These are phyloP conservation scores for Corythaixoides concolor DNA, from an alignment of 2,113 vertebrate genomes.

Conservation along the genomic window DNA sequence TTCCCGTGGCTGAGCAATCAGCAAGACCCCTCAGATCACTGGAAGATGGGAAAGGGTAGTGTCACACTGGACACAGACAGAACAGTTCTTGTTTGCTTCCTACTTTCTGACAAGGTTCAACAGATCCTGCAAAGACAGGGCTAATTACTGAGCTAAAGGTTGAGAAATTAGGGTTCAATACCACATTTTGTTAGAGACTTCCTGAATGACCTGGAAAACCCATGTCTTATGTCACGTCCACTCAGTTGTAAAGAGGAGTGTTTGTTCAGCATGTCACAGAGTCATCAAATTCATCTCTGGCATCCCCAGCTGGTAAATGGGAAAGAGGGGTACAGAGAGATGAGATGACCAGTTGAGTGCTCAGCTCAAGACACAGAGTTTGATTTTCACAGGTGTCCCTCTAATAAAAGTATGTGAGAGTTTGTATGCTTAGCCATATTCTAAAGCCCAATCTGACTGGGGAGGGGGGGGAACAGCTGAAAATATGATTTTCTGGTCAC, in stretches of 20 bases:
- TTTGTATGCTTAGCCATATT: neutral
- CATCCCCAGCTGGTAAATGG: neutral
- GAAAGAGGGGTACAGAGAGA: neutral
- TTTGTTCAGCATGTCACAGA: neutral
- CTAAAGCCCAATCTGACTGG: neutral
- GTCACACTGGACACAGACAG: neutral
- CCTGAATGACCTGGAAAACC: conserved; percentile 6
- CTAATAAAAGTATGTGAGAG: neutral
- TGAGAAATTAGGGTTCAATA: neutral
- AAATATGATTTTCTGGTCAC: neutral
- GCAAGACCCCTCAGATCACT: neutral
- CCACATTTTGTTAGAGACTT: neutral
- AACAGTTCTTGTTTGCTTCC: conserved; percentile 6
- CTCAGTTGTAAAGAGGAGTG: neutral
- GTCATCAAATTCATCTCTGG: neutral
- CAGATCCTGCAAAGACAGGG: neutral
- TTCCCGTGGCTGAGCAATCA: neutral
- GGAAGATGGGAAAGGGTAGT: conserved; percentile 22
- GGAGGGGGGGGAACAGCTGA: fast-evolving
- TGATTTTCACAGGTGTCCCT: neutral
- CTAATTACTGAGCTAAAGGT: neutral
- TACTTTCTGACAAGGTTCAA: conserved; percentile 10
- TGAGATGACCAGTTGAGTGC: neutral
- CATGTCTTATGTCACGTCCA: neutral
- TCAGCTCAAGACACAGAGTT: neutral